Base-by-base conservation (phyloP, 2,797 vertebrate genomes). In the Podarcis lilfordi region DNA sequence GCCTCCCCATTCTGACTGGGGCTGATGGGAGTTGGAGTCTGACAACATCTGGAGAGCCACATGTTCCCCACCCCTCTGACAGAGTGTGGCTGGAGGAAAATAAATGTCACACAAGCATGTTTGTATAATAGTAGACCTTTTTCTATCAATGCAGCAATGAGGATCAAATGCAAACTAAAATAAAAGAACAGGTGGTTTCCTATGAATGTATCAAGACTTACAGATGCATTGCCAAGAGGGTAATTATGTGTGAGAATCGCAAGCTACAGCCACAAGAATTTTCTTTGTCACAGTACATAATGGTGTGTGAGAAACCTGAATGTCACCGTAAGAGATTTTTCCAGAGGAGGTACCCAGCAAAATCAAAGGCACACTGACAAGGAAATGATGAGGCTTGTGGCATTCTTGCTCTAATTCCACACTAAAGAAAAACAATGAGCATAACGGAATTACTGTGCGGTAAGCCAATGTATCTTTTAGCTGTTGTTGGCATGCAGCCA, bases 381-480 rank as follows among this genome's bases (percentile, higher is more conserved):
- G 64, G 40, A 87, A 87, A 29, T 43, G 43, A 64, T 81, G 81
- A 91, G 90, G 19, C 68, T 71, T 2, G 0, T 23, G n/a, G 21
- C 59, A 50, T 72, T 90, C 86, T 79, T 74, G 32, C 76, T 79
- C 82, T 88, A 90, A 83, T 88, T 89, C 88, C 89, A 84, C 11
- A 87, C 35, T 86, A 37, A 32, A 72, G 25, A 23, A 71, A 84
- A 88, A 88, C 40, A 88, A 84, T 40, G 79, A 81, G 69, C 86
- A 88, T 64, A 87, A 87, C 82, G 84, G 43, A 84, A 82, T 91
- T 91, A 91, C 86, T 80, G 87, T 10, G 35, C 59, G 21, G 0
- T 82, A 89, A 90, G 45, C 89, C 80, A 88, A 92, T 92, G 88
- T 29, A 88, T 85, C 79, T 45, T 79, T 43, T 37, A 82, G 85